These are phyloP conservation scores for Macropodus opercularis DNA, from an alignment of 2,797 vertebrate species.

Conservation along the genomic window DNA sequence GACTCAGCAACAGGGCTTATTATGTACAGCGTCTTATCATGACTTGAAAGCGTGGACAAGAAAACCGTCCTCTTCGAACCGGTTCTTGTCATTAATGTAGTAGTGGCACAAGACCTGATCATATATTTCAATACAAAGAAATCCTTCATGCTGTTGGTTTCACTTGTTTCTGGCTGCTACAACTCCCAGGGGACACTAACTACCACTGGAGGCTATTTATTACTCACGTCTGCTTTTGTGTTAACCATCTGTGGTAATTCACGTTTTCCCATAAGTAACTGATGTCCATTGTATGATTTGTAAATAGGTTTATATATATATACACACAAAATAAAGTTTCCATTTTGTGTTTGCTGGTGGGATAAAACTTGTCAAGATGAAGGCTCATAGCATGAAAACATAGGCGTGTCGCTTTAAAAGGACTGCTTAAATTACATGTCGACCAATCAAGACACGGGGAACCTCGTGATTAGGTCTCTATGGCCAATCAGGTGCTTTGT, in stretches of 20 bases:
- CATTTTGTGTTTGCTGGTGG: conserved; percentile 9
- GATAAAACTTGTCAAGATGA: not conserved
- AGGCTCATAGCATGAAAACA: not conserved
- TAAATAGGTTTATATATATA: conserved; percentile 80
- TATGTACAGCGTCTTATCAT: conserved; percentile 44
- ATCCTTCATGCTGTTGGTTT: conserved; percentile 60
- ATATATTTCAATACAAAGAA: conserved; percentile 56
- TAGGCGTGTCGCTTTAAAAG: not conserved
- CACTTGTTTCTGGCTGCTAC: conserved; percentile 63
- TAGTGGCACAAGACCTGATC: conserved; percentile 48
- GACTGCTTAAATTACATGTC: fast-evolving
- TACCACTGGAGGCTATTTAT: conserved; percentile 67
- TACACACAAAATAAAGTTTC: conserved; percentile 37
- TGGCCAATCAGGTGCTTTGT: conserved; percentile 45
- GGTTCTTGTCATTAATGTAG: conserved; percentile 26
- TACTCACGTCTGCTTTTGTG: conserved; percentile 55
- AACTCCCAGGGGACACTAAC: conserved; percentile 46
- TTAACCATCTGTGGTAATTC: conserved; percentile 45
- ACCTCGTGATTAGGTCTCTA: not conserved
- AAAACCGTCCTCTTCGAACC: conserved; percentile 32
- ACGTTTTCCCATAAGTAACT: conserved; percentile 60
- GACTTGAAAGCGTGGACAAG: conserved; percentile 41
- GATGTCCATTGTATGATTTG: conserved; percentile 72
- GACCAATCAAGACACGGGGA: conserved; percentile 50
- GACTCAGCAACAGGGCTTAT: conserved; percentile 45